These are phyloP conservation scores for Eubasilissa splendida DNA, from an alignment of 2,888 invertebrate genomes.

Conservation along the genomic window DNA sequence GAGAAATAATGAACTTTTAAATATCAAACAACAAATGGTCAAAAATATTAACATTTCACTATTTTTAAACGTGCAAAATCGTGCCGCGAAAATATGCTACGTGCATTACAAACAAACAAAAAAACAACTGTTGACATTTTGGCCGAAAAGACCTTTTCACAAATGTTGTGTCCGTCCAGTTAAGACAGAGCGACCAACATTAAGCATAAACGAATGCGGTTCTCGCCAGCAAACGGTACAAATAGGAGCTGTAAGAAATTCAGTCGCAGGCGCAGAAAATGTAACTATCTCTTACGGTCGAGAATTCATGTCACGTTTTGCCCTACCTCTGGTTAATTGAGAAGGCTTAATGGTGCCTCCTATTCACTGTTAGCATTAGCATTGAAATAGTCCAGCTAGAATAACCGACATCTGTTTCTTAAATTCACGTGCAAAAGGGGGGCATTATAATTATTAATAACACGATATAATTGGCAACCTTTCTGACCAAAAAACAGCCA, in stretches of 20 bases:
- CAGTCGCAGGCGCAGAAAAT: conserved; percentile 7
- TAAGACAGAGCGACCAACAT: too few relatives aligned
- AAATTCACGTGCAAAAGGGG: neutral
- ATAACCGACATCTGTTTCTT: neutral
- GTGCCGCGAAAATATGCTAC: too few relatives aligned
- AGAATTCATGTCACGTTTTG: conserved; percentile 30
- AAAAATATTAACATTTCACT: too few relatives aligned
- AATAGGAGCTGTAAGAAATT: neutral
- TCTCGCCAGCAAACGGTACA: neutral
- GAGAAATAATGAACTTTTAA: too few relatives aligned
- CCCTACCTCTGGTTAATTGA: conserved; percentile 33
- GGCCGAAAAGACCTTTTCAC: too few relatives aligned
- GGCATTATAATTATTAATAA: neutral
- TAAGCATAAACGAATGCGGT: too few relatives aligned
- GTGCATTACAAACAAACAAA: too few relatives aligned
- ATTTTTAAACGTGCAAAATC: too few relatives aligned
- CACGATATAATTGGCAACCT: neutral
- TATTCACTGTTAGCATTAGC: conserved; percentile 3
- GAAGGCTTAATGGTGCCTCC: conserved; percentile 20
- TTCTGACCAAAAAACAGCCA: too few relatives aligned
- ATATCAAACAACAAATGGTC: too few relatives aligned
- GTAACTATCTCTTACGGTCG: neutral
- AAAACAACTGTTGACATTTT: too few relatives aligned
- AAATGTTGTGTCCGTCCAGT: too few relatives aligned
- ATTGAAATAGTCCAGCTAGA: neutral